Base-by-base conservation (phyloP, 37 sponge, comb jelly and placozoan genomes). In the Cliona cf. orientalis region DNA sequence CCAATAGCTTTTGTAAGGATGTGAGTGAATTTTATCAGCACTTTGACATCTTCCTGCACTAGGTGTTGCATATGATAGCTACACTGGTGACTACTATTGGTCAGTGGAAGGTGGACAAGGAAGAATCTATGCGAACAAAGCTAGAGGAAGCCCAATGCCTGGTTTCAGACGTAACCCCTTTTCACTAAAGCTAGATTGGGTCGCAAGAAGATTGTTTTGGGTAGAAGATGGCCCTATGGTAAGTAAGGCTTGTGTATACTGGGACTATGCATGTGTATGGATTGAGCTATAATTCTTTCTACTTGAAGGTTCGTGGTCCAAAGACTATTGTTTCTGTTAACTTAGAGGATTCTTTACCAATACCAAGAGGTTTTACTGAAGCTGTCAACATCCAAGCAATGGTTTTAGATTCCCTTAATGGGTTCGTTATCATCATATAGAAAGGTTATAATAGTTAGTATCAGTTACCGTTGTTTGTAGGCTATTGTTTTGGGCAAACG, bases 141-240 rank as follows among this genome's bases (percentile, higher is more conserved):
- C 12, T 2, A 58, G 58, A 17, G 60, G 40, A 0, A 21, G 31
- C 5, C 2, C 26, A 1, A 21, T 44, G 1, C 26, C 34, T 1
- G 42, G 19, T 3, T 35, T 26, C 19, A 36, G 71, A 22, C 69
- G 68, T 53, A 62, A 65, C 5, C 69, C 70, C 46, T 64, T 71
- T 31, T 23, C 64, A 17, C 65, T 86, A 17, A n/a, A 29, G 44
- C 26, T 58, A 34, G 86, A 86, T 44, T 86, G 86, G 86, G 61
- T 86, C 5, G 32, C 43, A 1, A 77, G 72, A 41, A 56, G 79
- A 71, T 42, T 86, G 25, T 78, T 78, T 38, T 86, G 86, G 86
- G 63, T 86, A 11, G 61, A 86, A 63, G 79, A 78, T 81, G 86
- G 79, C 3, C 28, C 5, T 11, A 46, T 1, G 6, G 75, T 76